Base-by-base conservation (phyloP, 2,797 vertebrate species). In the Smutsia temminckii region DNA sequence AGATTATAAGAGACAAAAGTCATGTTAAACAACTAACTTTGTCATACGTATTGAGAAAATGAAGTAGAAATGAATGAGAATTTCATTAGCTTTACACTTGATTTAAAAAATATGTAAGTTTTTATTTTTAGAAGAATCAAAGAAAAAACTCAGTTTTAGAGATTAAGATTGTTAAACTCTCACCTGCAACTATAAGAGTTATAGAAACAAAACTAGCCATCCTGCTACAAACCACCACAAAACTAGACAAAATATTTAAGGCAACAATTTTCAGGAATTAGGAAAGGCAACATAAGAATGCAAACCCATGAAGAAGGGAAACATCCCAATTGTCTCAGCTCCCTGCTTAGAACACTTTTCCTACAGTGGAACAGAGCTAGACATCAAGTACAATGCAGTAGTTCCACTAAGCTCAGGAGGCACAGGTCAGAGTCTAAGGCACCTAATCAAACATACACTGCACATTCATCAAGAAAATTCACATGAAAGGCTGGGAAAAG, bases 1-100 rank as follows among this genome's bases (percentile, higher is more conserved):
- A 94, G 29, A 91, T 79, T 64, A 25, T 51, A 86, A 86, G 37
- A 66, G 40, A 91, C 32, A 91, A 79, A 91, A 86, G 32, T 92
- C 81, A 81, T 14, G 17, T 55, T 74, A 72, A 91, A 80, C 32
- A 86, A 80, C 42, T 49, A 77, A 85, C 34, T 63, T 85, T 46
- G 51, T 74, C 12, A 40, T 51, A 81, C 6, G 29, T 74, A 86
- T 23, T 86, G 37, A 94, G 37, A 86, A 91, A 95, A 40, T 29
- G 25, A 63, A 51, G 13, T n/a, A 66, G 42, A 80, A 91, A 85
- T 42, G 25, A 93, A 55, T 66, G 29, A 85, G 11, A 85, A 85
- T 42, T 34, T 63, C 34, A 63, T 69, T 79, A 91, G 66, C 13
- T 79, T 85, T n/a, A 91, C 40, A 85, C 20, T 23, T 53, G 72